Evolutionary conservation across 2,113 vertebrate genomes (phyloP).

Genomic region (Nesoenas mayeri): DNA sequence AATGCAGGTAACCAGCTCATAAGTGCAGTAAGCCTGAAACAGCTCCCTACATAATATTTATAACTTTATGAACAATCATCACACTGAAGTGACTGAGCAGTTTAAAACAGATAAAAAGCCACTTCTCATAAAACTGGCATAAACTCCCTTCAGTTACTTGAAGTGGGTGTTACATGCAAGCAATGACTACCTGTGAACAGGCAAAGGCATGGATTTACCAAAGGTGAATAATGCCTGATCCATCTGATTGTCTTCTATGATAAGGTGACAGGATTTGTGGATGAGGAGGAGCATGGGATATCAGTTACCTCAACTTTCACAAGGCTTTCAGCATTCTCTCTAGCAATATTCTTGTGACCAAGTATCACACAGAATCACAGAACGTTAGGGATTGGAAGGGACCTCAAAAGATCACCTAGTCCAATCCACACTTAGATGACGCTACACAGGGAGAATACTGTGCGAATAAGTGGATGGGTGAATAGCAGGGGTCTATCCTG

Average conservation of each 20-base stretch:
- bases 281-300: neutral
- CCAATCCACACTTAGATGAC: too few species aligned
- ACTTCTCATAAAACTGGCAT: neutral
- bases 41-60: neutral
- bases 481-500: neutral
- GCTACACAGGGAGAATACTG: too few species aligned
- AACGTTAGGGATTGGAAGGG: too few species aligned
- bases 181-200: neutral
- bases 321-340: neutral
- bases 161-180: neutral
- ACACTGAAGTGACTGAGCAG: neutral
- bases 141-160: neutral
- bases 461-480: neutral
- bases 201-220: neutral
- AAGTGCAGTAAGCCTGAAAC: neutral
- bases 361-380: neutral
- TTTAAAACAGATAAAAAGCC: neutral
- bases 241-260: neutral
- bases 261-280: neutral
- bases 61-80: neutral
- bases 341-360: neutral
- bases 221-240: neutral
- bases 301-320: neutral
- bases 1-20: neutral
- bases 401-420: too few species aligned